Evolutionary conservation across 2,888 invertebrate species (phyloP).

Genomic region (Hybos culiciformis): DNA sequence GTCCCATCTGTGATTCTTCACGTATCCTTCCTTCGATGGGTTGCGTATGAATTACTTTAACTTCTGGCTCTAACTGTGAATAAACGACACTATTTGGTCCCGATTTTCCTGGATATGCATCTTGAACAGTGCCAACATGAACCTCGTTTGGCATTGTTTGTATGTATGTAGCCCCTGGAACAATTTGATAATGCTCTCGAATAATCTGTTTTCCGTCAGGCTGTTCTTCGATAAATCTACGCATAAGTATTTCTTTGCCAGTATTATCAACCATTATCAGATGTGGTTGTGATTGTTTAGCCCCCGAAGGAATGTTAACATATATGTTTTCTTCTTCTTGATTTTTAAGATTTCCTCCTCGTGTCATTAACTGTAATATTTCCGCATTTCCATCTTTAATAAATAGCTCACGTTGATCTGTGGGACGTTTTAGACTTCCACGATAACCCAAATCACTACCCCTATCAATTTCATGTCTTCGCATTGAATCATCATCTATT

Average conservation of each 20-base stretch:
- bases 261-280: constrained; percentile 58
- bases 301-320: constrained; percentile 42
- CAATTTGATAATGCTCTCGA: constrained; percentile 37
- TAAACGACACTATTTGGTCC: constrained; percentile 36
- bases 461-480: constrained; percentile 62
- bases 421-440: constrained; percentile 29
- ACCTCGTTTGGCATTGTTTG: constrained; percentile 30
- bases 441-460: constrained; percentile 51
- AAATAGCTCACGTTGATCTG: constrained; percentile 43
- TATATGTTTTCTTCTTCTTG: constrained; percentile 48
- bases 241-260: constrained; percentile 73
- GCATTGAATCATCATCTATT: constrained; percentile 56
- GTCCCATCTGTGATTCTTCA: constrained; percentile 23
- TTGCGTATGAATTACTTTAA: constrained; percentile 35
- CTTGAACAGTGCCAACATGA: constrained; percentile 16
- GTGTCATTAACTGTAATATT: constrained; percentile 62
- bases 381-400: constrained; percentile 77
- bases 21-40: constrained; percentile 33
- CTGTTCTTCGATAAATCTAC: constrained; percentile 73
- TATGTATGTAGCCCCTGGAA: constrained; percentile 30
- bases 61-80: constrained; percentile 40
- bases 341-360: constrained; percentile 45
- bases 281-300: constrained; percentile 43
- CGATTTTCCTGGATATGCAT: constrained; percentile 24
- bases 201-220: constrained; percentile 49